Evolutionary conservation across 1,140 invertebrate genomes (phyloP).

Genomic region (Caerostris extrusa): DNA sequence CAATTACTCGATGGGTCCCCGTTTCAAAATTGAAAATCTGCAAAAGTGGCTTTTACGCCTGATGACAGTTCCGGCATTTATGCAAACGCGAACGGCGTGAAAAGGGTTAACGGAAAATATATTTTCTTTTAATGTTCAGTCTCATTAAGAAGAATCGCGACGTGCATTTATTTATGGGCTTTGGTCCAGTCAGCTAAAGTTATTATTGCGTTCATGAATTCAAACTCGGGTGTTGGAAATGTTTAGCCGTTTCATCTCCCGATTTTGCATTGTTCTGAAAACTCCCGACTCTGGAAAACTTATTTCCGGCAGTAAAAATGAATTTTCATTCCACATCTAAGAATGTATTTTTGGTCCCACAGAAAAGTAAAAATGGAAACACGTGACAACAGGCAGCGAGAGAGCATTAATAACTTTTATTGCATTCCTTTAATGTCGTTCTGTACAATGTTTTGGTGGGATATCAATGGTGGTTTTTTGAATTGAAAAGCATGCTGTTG

Average conservation of each 20-base stretch:
- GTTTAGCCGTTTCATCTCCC: conserved; percentile 34
- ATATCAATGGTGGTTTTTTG: neutral
- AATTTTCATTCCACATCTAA: conserved; percentile 24
- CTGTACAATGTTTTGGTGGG: neutral
- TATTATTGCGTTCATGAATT: conserved; percentile 47
- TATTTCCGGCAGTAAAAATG: conserved; percentile 19
- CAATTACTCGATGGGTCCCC: neutral
- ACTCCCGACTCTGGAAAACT: conserved; percentile 13
- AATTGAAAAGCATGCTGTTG: neutral
- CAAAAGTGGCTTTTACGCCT: conserved; percentile 24
- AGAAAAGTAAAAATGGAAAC: neutral
- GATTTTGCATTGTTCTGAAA: conserved; percentile 39
- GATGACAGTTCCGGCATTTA: conserved; percentile 67
- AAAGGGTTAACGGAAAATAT: conserved; percentile 65
- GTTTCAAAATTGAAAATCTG: conserved; percentile 63
- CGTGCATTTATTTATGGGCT: conserved; percentile 41
- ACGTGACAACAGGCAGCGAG: neutral
- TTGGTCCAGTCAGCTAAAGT: conserved; percentile 36
- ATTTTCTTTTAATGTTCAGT: conserved; percentile 68
- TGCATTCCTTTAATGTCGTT: neutral
- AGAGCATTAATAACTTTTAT: conserved; percentile 17
- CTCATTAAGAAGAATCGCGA: conserved; percentile 64
- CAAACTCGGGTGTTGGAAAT: conserved; percentile 20
- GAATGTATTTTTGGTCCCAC: neutral
- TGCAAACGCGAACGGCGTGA: conserved; percentile 50